phyloP scores from a whole-genome alignment of 2,797 vertebrate species.

The Okamejei kenojei region DNA sequence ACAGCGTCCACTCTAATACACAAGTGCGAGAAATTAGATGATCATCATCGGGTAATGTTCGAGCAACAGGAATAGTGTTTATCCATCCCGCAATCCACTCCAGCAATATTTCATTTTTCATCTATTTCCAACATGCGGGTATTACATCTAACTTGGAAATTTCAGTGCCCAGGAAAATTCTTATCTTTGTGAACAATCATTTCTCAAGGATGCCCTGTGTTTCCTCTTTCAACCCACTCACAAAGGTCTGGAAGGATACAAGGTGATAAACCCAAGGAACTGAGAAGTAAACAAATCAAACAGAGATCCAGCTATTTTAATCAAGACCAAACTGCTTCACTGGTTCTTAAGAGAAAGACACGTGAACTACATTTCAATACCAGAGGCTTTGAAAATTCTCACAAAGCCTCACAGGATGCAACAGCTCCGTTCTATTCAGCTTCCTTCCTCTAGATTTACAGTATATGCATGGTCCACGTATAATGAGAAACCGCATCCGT shows the following conservation, averaged over 20 bases:
- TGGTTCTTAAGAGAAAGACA: background rate
- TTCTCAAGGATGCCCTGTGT: constrained; percentile 3
- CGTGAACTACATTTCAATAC: constrained; percentile 14
- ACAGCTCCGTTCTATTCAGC: constrained; percentile 59
- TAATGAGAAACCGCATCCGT: background rate
- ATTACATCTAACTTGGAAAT: background rate
- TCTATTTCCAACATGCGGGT: background rate
- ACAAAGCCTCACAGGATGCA: constrained; percentile 55
- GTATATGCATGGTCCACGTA: background rate
- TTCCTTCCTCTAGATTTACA: constrained; percentile 60
- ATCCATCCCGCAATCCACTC: background rate
- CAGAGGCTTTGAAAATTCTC: constrained; percentile 25
- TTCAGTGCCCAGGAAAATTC: background rate
- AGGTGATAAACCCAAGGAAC: constrained; percentile 18
- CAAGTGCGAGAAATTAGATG: background rate
- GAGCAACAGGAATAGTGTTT: background rate
- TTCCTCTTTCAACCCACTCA: constrained; percentile 21
- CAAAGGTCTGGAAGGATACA: constrained; percentile 25
- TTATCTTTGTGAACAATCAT: constrained; percentile 17
- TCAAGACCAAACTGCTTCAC: background rate
- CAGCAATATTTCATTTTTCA: background rate
- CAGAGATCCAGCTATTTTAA: constrained; percentile 14
- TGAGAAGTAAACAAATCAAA: constrained; percentile 29
- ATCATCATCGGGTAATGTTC: background rate
- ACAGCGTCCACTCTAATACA: background rate